phyloP scores from a whole-genome alignment of 2,797 vertebrate species.

The Eleutherodactylus coqui region DNA sequence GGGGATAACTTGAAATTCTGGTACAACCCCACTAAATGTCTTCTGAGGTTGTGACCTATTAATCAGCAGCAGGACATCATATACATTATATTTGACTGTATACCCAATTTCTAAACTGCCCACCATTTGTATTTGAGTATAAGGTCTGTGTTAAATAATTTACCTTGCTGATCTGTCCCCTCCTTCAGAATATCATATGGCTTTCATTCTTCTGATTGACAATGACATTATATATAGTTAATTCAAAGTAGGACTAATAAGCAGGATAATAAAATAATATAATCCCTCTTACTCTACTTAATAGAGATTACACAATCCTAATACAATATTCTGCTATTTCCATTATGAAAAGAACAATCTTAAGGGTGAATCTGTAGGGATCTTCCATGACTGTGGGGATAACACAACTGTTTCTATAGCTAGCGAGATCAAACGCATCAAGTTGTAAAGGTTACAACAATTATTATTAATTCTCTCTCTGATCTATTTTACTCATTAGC shows the following conservation, averaged over 20 bases:
- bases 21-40: no score
- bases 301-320: not conserved
- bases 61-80: no score
- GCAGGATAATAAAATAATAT: not conserved
- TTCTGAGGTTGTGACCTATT: no score
- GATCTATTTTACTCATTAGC: slow-evolving; percentile 48
- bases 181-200: not conserved
- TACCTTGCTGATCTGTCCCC: not conserved
- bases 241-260: not conserved
- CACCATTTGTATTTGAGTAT: not conserved
- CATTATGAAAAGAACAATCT: not conserved
- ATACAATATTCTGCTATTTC: not conserved
- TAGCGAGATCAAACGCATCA: slow-evolving; percentile 50
- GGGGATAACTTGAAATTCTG: no score
- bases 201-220: not conserved
- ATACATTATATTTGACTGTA: no score
- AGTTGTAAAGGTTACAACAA: slow-evolving; percentile 49
- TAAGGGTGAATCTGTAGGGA: slow-evolving; percentile 11
- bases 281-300: not conserved
- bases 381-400: slow-evolving; percentile 28
- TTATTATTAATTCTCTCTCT: slow-evolving; percentile 54
- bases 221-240: not conserved
- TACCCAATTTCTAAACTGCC: no score
- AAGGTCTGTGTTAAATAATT: not conserved
- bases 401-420: slow-evolving; percentile 20